Base-by-base conservation (phyloP, 2,888 invertebrate genomes). In the Pycnomerus fuliginosus region DNA sequence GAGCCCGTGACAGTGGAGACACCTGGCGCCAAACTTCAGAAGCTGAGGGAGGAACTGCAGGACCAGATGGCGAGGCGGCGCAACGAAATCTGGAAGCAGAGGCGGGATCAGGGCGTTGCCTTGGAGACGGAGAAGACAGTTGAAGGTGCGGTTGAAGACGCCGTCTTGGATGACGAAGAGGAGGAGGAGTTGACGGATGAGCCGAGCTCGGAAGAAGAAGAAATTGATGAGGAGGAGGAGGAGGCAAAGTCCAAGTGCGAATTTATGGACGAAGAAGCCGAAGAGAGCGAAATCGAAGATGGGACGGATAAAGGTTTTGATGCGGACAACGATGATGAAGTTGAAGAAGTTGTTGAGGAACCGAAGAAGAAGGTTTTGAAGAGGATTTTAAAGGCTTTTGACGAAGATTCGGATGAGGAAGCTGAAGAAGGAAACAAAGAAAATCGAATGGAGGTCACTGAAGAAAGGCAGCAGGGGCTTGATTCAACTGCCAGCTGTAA, bases 11-110 rank as follows among this genome's bases (percentile, higher is more conserved):
- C 75, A 10, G 73, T 73, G 22, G 74, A 73, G 17, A 79, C 82
- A 64, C 86, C 89, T 25, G 90, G 92, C 0, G 80, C 80, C 2
- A 84, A 83, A 55, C 78, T 86, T 51, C 67, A 77, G n/a, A 82
- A 80, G 55, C 72, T 93, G 35, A 85, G 84, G 62, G 79, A 82
- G 46, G 82, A 84, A 48, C 74, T 93, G 1, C 80, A 85, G 60
- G 74, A 78, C 8, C 76, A 85, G 69, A 91, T 93, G 61, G 80
- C 80, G 2, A 77, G 80, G 49, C 84, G 83, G 58, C 75, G 89
- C 33, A 79, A 82, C 23, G 76, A 84, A 44, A 83, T 87, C 55
- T 81, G 90, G 80, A 76, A 80, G 39, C 80, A 83, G 56, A 80
- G 82, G 33, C 71, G 60, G 43, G 62, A 65, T 16, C 33, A 47